Percentiles rank a stretch among this genome's conserved stretches.
phyloP scores from a whole-genome alignment of 2,797 vertebrate species.

The Hypotaenidia okinawae region DNA sequence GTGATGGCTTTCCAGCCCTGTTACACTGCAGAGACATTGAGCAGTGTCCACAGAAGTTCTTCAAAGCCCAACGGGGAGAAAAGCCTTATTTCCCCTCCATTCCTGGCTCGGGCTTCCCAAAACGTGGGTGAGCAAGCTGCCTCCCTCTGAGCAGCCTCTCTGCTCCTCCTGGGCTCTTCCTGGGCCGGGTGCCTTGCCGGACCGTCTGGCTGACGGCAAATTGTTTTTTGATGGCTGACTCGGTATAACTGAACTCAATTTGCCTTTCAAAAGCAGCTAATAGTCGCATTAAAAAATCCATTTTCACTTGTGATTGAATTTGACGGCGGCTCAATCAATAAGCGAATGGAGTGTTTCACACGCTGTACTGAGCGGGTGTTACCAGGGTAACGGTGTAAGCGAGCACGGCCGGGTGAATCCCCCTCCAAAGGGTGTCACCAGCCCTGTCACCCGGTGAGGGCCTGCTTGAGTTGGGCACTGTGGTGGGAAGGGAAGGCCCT shows the following conservation, averaged over 20 bases:
- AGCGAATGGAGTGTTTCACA: constrained; percentile 51
- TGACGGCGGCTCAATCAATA: constrained; percentile 78
- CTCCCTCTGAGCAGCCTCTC: not conserved
- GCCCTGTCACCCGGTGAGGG: not conserved
- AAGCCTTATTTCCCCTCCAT: not conserved
- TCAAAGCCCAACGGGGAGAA: not conserved
- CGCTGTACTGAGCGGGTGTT: not conserved
- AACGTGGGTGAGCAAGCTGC: fast-evolving
- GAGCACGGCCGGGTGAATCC: not conserved
- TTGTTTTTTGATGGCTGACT: constrained; percentile 74
- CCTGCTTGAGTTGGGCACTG: fast-evolving
- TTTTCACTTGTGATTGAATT: constrained; percentile 81
- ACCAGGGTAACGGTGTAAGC: constrained; percentile 65
- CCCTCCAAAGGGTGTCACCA: not conserved
- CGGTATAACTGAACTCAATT: constrained; percentile 77
- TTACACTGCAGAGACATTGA: fast-evolving
- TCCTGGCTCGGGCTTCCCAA: fast-evolving
- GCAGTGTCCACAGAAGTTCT: not conserved
- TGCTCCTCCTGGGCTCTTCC: not conserved
- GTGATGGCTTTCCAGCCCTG: not conserved
- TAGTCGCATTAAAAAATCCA: constrained; percentile 83
- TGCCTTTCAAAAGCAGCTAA: constrained; percentile 83
- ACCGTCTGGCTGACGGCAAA: constrained; percentile 63
- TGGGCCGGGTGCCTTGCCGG: not conserved
- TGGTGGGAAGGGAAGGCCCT: not conserved